Base-by-base conservation (phyloP, 2,797 vertebrate genomes). In the Alcedo atthis region DNA sequence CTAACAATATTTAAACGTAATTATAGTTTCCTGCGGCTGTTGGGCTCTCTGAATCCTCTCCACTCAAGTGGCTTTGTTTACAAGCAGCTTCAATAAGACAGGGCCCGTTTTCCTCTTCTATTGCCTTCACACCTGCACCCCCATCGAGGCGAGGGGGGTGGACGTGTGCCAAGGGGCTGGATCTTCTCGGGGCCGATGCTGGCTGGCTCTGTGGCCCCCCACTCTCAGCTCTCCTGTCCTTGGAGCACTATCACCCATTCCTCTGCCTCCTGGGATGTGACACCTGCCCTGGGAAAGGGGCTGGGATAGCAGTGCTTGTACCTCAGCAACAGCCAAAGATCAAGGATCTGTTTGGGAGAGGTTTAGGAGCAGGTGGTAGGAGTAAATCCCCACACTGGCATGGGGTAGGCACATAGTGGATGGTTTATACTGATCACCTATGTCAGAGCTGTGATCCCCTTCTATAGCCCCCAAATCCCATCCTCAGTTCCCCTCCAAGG, bases 1-100 rank as follows among this genome's bases (percentile, higher is more conserved):
- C 94, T 96, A 95, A 96, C 95, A 96, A 95, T 96, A 96, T 97
- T 95, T 95, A 95, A 96, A 95, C 73, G 73, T 96, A 96, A 96
- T 96, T 94, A 96, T 93, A 94, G 95, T 95, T 96, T 97, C 95
- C 96, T 95, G 96, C 94, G 95, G 92, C 92, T 96, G 95, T 94
- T 87, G 89, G 94, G 82, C 94, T 92, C 94, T 93, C 93, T 82
- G 94, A 95, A 95, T 93, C 93, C 94, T 96, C 90, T 96, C 95
- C 96, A 95, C 91, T 96, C 96, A 96, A 97, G 94, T 88, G 94
- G 86, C 93, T 95, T 96, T 97, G 92, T 95, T 94, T 94, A 95
- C 49, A 6, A 93, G 89, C 75, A 0, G 91, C 79, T 93, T 77
- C 81, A 90, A 62, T 66, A 85, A 87, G 66, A 59, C 96, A 85